Base-by-base conservation (phyloP, 2,888 invertebrate genomes). In the Chloroclystis v-ata region DNA sequence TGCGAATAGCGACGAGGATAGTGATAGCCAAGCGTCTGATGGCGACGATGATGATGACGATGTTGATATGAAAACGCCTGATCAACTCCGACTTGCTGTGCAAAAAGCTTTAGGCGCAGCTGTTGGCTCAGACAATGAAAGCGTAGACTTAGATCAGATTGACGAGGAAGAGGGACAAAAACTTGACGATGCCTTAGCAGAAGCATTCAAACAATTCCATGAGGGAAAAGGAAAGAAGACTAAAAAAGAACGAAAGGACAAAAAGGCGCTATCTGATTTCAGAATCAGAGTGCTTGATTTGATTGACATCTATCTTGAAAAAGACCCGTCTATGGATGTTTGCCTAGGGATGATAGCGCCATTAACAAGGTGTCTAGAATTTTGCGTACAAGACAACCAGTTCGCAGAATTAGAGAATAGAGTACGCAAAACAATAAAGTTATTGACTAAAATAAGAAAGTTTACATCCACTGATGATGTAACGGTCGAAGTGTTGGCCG, bases 81-180 rank as follows among this genome's bases (percentile, higher is more conserved):
- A 94, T 54, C 91, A 92, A 65, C 76, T 95, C 10, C 88, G 92
- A 59, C 78, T 92, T 69, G 94, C 94, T 1, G 89, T 95, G 2
- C 92, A 92, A 48, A 89, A 92, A 64, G 95, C 93, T 0, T 78
- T 95, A 5, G 92, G 91, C 1, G 84, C 84, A 26, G 90, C 90
- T 14, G 89, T 73, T 37, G 90, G 89, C 59, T 89, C 90, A 2
- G 93, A 93, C 48, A 84, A 90, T 33, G 92, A 92, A 60, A 93
- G 93, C 52, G 78, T 94, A 24, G 93, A 95, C 67, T 89, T 94
- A 1, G 93, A 94, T 65, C 90, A 94, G 63, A 90, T 96, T 63
- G 90, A 91, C 55, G 95, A 95, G 62, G 92, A 91, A 52, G 93
- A 95, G 71, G 95, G 94, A 8, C 91, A 90, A 49, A 90, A 90